Evolutionary conservation across 2,888 invertebrate species (phyloP).

Genomic region (Ferdinandea cuprea): DNA sequence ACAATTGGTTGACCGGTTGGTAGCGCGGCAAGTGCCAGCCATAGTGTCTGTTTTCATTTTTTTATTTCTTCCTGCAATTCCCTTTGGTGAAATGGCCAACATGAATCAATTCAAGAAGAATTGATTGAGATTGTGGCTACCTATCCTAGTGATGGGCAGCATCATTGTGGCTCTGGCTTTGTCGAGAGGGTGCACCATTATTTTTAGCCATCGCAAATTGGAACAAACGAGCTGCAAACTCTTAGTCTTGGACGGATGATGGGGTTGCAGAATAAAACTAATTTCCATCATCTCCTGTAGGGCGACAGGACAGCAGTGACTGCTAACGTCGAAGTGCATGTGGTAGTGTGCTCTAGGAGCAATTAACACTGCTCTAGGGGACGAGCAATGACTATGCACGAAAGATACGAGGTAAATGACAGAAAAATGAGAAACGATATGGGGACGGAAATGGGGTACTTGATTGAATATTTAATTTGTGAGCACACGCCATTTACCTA

Average conservation of each 20-base stretch:
- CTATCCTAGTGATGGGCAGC: slow-evolving; percentile 17
- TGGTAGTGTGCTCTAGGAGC: slow-evolving; percentile 17
- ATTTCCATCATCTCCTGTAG: slow-evolving; percentile 47
- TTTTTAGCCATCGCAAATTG: slow-evolving; percentile 71
- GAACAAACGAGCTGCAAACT: slow-evolving; percentile 70
- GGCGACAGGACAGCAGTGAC: slow-evolving; percentile 31
- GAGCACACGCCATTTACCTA: slow-evolving; percentile 19
- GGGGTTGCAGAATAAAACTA: slow-evolving; percentile 57
- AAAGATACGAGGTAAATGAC: slow-evolving; percentile 54
- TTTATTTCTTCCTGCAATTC: slow-evolving; percentile 28
- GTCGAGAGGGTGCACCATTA: slow-evolving; percentile 61
- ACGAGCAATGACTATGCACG: slow-evolving; percentile 48
- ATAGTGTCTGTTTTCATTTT: slow-evolving; percentile 13
- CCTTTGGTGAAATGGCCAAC: slow-evolving; percentile 43
- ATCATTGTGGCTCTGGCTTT: slow-evolving; percentile 7
- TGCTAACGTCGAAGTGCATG: slow-evolving; percentile 34
- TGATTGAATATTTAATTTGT: slow-evolving; percentile 41
- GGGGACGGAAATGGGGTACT: slow-evolving; percentile 6
- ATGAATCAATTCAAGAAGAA: slow-evolving; percentile 69
- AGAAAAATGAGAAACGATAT: slow-evolving; percentile 15
- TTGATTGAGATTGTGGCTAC: slow-evolving; percentile 56
- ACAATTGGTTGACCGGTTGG: slow-evolving; percentile 46
- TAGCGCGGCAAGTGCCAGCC: slow-evolving; percentile 1
- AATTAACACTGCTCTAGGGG: slow-evolving; percentile 57
- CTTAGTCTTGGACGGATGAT: background rate